Evolutionary conservation across 2,113 vertebrate genomes (phyloP).

Genomic region (Chunga burmeisteri): DNA sequence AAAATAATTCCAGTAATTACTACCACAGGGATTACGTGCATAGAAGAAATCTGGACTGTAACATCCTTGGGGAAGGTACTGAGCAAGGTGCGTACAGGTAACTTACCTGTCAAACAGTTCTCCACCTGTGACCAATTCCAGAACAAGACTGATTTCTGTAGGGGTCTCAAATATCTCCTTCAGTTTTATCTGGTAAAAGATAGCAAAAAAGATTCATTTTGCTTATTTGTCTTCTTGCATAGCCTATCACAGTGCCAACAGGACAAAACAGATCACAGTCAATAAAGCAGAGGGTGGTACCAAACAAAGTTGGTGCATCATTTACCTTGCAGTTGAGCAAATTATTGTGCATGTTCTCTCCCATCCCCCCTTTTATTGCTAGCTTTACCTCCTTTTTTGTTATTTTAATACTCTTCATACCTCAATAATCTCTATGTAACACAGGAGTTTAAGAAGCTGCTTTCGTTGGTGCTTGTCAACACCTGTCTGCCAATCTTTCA

Average conservation of each 20-base stretch:
- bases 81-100: background rate
- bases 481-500: background rate
- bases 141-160: slow-evolving; percentile 86
- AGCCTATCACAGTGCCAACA: background rate
- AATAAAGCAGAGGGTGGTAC: background rate
- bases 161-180: slow-evolving; percentile 92
- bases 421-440: background rate
- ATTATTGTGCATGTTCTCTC: background rate
- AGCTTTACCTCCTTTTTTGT: background rate
- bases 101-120: slow-evolving; percentile 88
- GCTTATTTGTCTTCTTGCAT: background rate
- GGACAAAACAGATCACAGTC: background rate
- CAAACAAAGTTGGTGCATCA: background rate
- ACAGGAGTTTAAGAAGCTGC: background rate
- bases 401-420: background rate
- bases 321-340: background rate
- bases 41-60: background rate
- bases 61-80: background rate
- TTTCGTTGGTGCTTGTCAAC: background rate
- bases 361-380: background rate
- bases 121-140: slow-evolving; percentile 88
- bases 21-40: background rate
- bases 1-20: background rate
- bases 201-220: background rate
- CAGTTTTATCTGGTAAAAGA: slow-evolving; percentile 84